phyloP scores from a whole-genome alignment of 1,140 invertebrate genomes.

The Amphibalanus amphitrite region DNA sequence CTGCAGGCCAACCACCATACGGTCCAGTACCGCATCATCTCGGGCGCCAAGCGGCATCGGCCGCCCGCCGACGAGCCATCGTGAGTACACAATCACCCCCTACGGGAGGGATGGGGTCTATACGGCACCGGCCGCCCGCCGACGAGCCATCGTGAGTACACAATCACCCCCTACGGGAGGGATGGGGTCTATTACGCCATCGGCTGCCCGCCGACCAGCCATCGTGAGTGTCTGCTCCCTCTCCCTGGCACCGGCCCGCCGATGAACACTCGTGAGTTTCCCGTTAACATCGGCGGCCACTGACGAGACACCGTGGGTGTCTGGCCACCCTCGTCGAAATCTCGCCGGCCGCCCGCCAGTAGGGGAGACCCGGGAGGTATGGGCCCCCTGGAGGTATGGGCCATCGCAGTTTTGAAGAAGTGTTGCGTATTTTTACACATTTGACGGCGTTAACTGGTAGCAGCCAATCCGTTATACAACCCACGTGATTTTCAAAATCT shows the following conservation, averaged over 20 bases:
- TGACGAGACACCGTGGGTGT: not conserved
- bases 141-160: no score
- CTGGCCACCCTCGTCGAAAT: not conserved
- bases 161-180: not conserved
- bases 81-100: not conserved
- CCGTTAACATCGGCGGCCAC: slow-evolving; percentile 4
- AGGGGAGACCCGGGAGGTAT: no score
- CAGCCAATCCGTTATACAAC: no score
- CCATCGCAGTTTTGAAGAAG: no score
- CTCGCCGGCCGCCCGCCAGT: no score
- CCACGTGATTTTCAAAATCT: no score
- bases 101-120: not conserved
- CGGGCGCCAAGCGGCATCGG: slow-evolving; percentile 35
- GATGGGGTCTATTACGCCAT: slow-evolving; percentile 8
- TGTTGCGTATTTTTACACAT: no score
- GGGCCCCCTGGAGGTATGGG: no score
- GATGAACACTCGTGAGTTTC: slow-evolving; percentile 14
- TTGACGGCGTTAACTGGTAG: no score
- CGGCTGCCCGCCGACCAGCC: slow-evolving; percentile 13
- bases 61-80: slow-evolving; percentile 18
- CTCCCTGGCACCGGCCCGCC: no score
- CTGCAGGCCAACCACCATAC: slow-evolving; percentile 62
- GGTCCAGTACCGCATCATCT: slow-evolving; percentile 79
- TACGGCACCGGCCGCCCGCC: slow-evolving; percentile 16
- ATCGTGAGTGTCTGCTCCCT: no score